Base-by-base conservation (phyloP, 1,140 invertebrate genomes). In the Metopolophium dirhodum region DNA sequence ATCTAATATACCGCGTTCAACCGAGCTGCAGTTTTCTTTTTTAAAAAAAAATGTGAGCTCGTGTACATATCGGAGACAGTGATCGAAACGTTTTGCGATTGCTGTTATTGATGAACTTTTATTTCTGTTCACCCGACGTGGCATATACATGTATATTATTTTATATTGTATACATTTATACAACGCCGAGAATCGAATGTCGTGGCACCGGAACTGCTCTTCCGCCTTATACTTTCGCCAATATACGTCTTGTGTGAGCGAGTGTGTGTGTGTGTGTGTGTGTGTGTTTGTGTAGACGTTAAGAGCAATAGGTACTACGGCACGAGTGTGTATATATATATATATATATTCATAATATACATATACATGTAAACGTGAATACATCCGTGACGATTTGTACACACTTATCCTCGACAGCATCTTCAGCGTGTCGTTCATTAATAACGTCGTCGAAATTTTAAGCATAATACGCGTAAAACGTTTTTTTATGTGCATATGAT, bases 401-500 rank as follows among this genome's bases (percentile, higher is more conserved):
- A 47, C 45, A 45, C 85, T 49, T 87, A 49, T 87, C 85, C 45
- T n/a, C 85, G 85, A 87, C 85, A 87, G 45, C 85, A 49, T 87
- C 85, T 87, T 49, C 85, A 87, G 47, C 85, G 85, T 20, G 45
- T 87, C 85, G 85, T 87, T 87, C 85, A 87, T 87, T 87, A 87
- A 87, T 49, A 87, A 87, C 45, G 45, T n/a, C 85, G 85, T 87
- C 85, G 45, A 87, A 30, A 37, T 49, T 87, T 47, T 49, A 49
- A 47, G 45, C 45, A 49, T 30, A n/a, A 49, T 30, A n/a, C 26
- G 14, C 45, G 85, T 49, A 49, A 47, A 87, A 49, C 85, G 41
- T 45, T 86, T 47, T 86, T 86, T 30, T 68, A 54, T 23, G 7
- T 23, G 14, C 23, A 22, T 57, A 26, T 57, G 18, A 23, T 26